These are phyloP conservation scores for Columba guinea DNA, from an alignment of 2,797 vertebrate species.

Conservation along the genomic window DNA sequence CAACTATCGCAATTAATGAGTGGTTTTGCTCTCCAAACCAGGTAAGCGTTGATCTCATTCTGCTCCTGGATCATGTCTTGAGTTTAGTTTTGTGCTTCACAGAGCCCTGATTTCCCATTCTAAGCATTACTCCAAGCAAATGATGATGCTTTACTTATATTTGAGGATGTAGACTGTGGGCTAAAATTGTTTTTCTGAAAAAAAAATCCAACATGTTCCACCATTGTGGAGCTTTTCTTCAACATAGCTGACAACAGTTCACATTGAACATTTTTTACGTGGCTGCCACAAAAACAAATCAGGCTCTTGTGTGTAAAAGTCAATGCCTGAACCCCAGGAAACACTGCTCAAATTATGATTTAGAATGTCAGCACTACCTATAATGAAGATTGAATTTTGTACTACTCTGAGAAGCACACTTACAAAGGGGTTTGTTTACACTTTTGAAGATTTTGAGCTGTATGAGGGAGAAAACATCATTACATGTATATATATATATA, in stretches of 20 bases:
- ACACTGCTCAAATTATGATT: neutral
- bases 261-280: neutral
- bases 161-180: neutral
- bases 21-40: neutral
- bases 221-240: neutral
- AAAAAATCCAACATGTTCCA: slow-evolving; percentile 14
- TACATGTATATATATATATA: neutral
- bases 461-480: neutral
- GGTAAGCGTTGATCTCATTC: neutral
- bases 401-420: neutral
- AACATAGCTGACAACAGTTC: neutral
- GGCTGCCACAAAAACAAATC: neutral
- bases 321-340: neutral
- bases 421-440: neutral
- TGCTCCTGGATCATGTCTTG: neutral
- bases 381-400: slow-evolving; percentile 9
- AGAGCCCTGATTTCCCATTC: neutral
- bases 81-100: neutral
- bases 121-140: neutral
- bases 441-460: neutral
- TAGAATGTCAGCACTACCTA: neutral
- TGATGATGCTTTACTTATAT: neutral
- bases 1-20: neutral
- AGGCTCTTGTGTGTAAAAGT: slow-evolving; percentile 7
- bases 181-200: neutral